Conservation (phyloP, 2,113 vertebrate genomes). For the Dryoscopus gambensis region DNA sequence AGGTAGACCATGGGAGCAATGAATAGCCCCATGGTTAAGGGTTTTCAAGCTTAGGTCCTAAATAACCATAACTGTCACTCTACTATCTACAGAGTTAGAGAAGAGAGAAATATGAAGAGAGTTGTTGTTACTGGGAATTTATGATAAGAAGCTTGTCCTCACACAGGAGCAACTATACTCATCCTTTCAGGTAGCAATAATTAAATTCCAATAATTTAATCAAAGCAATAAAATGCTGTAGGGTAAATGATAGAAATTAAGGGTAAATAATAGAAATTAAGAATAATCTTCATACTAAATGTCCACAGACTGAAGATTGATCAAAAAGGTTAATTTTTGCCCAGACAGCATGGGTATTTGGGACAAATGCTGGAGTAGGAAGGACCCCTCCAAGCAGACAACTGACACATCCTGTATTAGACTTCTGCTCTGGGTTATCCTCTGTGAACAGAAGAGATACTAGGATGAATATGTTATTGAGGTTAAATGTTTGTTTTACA, state of each 20-base stretch:
- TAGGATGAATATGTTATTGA: neutral
- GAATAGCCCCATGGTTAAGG: conserved; percentile 25
- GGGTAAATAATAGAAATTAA: neutral
- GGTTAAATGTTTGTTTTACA: neutral
- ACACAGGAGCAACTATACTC: neutral
- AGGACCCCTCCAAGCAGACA: neutral
- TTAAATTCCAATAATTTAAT: neutral
- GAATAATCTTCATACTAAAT: neutral
- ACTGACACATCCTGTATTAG: neutral
- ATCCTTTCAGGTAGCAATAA: neutral
- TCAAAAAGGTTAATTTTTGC: neutral
- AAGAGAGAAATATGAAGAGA: neutral
- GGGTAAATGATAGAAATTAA: neutral
- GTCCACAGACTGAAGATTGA: neutral
- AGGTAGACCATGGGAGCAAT: neutral
- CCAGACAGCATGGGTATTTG: neutral
- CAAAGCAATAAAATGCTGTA: neutral
- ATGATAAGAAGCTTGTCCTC: neutral
- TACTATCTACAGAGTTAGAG: neutral
- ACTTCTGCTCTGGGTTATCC: neutral
- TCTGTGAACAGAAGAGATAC: neutral
- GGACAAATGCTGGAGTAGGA: neutral
- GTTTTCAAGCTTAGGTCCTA: conserved; percentile 16
- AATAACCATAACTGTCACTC: conserved; percentile 22
- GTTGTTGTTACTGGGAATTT: neutral